Evolutionary conservation across 2,113 vertebrate species (phyloP).

Genomic region (Coturnix japonica): DNA sequence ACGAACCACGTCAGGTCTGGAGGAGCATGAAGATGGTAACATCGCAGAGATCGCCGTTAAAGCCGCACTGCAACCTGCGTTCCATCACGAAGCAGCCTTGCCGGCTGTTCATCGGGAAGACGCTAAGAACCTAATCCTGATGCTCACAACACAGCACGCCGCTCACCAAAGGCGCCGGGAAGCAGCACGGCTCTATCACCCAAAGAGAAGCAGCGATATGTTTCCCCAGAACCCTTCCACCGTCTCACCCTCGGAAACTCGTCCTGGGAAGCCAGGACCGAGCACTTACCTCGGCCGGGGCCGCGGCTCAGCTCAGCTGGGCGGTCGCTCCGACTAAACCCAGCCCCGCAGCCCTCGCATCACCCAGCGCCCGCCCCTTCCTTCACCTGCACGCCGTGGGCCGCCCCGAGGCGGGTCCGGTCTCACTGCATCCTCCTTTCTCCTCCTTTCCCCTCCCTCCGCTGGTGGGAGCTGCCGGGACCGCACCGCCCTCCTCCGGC

Average conservation of each 20-base stretch:
- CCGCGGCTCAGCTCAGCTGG: background rate
- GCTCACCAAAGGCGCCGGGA: accelerated
- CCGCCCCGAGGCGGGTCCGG: background rate
- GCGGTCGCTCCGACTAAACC: background rate
- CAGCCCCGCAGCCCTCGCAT: background rate
- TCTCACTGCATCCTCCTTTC: too few relatives aligned
- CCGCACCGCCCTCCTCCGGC: background rate
- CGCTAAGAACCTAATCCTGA: accelerated
- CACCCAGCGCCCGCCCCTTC: background rate
- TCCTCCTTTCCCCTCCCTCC: background rate
- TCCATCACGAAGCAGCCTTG: background rate
- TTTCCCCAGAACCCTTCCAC: background rate
- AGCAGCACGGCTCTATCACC: background rate
- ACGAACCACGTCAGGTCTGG: accelerated
- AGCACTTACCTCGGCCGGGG: background rate
- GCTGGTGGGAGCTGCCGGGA: too few relatives aligned
- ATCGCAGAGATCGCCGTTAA: background rate
- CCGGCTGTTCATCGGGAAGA: too few relatives aligned
- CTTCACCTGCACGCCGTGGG: background rate
- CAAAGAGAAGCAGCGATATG: background rate
- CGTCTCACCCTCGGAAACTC: accelerated
- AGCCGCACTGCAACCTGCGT: background rate
- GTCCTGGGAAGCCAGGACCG: too few relatives aligned
- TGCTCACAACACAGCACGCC: background rate
- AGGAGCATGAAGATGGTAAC: background rate